A percentile compares a stretch with the other conserved stretches of the same genome.
Evolutionary conservation across 2,888 invertebrate genomes (phyloP).

Genomic region (Creontiades dilutus): DNA sequence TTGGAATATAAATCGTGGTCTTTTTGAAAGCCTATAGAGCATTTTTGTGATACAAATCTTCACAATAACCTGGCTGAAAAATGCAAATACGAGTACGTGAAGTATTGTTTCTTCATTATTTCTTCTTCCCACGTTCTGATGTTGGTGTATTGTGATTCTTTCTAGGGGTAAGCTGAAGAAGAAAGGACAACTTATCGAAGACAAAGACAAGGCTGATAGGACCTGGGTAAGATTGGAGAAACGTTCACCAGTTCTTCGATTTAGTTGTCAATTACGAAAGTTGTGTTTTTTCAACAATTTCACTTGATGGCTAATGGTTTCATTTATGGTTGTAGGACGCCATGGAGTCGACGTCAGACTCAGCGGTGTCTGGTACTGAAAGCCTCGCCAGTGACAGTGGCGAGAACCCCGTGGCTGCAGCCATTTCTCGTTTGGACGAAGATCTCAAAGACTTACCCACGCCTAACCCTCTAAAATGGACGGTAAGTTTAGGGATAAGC

Average conservation of each 20-base stretch:
- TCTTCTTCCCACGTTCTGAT: too few relatives aligned
- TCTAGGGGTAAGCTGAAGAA: conserved; percentile 60
- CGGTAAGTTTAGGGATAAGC: conserved; percentile 80
- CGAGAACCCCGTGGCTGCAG: conserved; percentile 61
- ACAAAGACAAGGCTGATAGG: conserved; percentile 57
- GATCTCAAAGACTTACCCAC: conserved; percentile 75
- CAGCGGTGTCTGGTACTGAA: conserved; percentile 79
- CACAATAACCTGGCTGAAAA: too few relatives aligned
- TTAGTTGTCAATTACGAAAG: conserved; percentile 42
- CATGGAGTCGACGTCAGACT: conserved; percentile 76
- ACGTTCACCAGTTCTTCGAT: too few relatives aligned
- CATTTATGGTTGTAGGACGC: conserved; percentile 66
- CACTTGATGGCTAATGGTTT: too few relatives aligned
- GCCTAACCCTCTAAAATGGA: conserved; percentile 85
- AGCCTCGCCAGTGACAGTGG: conserved; percentile 76
- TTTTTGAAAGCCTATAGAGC: too few relatives aligned
- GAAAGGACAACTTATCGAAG: conserved; percentile 59
- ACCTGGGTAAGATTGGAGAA: conserved; percentile 67
- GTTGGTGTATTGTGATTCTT: background rate
- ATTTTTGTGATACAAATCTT: too few relatives aligned
- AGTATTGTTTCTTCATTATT: too few relatives aligned
- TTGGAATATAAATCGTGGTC: too few relatives aligned
- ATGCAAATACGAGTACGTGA: too few relatives aligned
- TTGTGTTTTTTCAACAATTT: too few relatives aligned
- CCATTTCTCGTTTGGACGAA: conserved; percentile 59